Conservation (phyloP, 2,797 vertebrate genomes). For the Hemibagrus guttatus region DNA sequence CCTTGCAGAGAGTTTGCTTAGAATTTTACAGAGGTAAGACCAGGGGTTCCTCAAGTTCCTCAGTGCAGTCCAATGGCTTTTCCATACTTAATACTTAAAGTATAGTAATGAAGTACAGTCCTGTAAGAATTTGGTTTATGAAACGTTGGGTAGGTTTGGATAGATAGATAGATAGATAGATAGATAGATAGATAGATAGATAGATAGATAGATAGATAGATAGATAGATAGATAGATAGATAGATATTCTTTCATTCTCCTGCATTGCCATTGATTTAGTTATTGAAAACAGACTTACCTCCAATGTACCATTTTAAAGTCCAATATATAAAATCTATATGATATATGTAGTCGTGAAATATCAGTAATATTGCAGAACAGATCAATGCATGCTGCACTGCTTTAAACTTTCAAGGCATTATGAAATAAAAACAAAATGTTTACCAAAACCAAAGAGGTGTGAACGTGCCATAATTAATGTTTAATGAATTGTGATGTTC, state of each 20-base stretch:
- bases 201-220: no score
- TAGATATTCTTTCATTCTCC: not conserved
- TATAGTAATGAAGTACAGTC: not conserved
- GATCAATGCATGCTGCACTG: not conserved
- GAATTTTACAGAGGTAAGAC: not conserved
- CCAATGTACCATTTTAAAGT: not conserved
- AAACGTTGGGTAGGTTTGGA: not conserved
- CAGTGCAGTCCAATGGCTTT: not conserved
- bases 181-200: no score
- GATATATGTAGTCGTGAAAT: no score
- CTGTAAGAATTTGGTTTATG: not conserved
- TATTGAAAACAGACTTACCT: not conserved
- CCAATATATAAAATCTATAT: not conserved
- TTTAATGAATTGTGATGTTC: constrained; percentile 26
- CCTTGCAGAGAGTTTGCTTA: not conserved
- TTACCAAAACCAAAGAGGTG: not conserved
- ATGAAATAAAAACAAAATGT: constrained; percentile 3
- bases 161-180: no score
- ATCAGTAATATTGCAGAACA: not conserved
- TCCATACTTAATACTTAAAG: not conserved
- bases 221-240: not conserved
- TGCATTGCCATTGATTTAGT: not conserved
- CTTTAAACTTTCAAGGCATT: not conserved
- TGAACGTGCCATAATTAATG: constrained; percentile 1
- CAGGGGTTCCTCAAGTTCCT: not conserved